These are phyloP conservation scores for Oligia fasciuncula DNA, from an alignment of 2,888 invertebrate genomes.

Conservation along the genomic window DNA sequence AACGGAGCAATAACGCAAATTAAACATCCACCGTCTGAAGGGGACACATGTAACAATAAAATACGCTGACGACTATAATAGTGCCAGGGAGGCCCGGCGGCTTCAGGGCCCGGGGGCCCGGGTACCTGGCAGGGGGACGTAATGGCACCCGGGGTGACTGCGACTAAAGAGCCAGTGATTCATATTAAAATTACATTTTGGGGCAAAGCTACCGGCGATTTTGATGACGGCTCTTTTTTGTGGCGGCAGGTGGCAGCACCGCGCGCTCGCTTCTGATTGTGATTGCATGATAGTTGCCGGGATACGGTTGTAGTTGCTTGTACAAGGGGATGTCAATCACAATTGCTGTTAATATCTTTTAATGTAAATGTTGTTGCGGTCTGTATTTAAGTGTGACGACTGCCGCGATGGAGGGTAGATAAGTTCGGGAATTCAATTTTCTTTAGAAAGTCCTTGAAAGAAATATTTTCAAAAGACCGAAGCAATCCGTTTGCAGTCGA, in stretches of 20 bases:
- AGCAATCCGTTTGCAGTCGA: constrained; percentile 53
- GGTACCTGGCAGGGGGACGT: constrained; percentile 40
- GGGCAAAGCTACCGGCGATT: constrained; percentile 32
- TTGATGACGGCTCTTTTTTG: constrained; percentile 35
- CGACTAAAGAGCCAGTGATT: constrained; percentile 63
- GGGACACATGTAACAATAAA: constrained; percentile 66
- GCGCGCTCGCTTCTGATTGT: constrained; percentile 23
- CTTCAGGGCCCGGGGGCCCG: background rate
- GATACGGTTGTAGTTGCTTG: background rate
- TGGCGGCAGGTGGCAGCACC: constrained; percentile 3
- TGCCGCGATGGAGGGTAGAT: constrained; percentile 13
- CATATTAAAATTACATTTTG: constrained; percentile 67
- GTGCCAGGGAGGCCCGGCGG: constrained; percentile 33
- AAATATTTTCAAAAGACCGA: constrained; percentile 23
- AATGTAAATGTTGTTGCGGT: constrained; percentile 7
- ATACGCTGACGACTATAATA: constrained; percentile 58
- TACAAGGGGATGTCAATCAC: constrained; percentile 22
- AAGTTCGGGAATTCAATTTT: constrained; percentile 1
- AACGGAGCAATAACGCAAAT: constrained; percentile 52
- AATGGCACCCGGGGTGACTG: constrained; percentile 59
- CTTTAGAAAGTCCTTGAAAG: background rate
- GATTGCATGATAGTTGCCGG: constrained; percentile 34
- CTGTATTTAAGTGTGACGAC: background rate
- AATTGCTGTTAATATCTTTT: background rate
- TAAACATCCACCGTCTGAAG: constrained; percentile 51